Evolutionary conservation across 1,140 invertebrate genomes (phyloP).

Genomic region (Caerostris darwini): DNA sequence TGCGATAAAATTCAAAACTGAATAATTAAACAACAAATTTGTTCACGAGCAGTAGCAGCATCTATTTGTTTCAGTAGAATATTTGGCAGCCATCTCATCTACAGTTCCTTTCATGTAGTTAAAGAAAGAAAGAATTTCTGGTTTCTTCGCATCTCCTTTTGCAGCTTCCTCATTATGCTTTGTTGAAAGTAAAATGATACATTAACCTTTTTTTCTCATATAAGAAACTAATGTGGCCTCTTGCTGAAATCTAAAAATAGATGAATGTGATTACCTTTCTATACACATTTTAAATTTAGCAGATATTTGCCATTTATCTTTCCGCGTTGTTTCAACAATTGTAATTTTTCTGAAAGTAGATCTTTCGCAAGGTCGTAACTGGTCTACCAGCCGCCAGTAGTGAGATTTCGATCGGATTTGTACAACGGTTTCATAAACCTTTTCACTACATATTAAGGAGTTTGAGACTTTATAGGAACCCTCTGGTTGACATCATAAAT

Average conservation of each 20-base stretch:
- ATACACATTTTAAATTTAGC: neutral
- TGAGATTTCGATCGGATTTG: constrained; percentile 75
- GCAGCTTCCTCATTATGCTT: constrained; percentile 77
- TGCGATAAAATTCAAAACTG: constrained; percentile 70
- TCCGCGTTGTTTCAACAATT: constrained; percentile 75
- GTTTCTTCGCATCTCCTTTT: constrained; percentile 80
- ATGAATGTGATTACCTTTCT: no score
- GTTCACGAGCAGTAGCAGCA: constrained; percentile 80
- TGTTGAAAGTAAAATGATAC: neutral
- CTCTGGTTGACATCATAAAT: constrained; percentile 75
- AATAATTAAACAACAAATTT: constrained; percentile 58
- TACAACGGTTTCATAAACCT: constrained; percentile 55
- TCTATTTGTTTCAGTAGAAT: constrained; percentile 80
- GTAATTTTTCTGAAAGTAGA: constrained; percentile 77
- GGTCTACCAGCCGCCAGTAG: constrained; percentile 77
- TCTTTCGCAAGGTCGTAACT: constrained; percentile 58
- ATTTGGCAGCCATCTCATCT: constrained; percentile 82
- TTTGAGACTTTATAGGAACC: constrained; percentile 69
- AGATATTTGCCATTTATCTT: constrained; percentile 77
- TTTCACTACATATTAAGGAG: constrained; percentile 47
- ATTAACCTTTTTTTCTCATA: no score
- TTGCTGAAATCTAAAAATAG: no score
- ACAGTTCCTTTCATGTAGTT: constrained; percentile 83
- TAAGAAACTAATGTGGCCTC: no score
- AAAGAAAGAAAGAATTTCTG: constrained; percentile 82